phyloP scores from a whole-genome alignment of 2,888 invertebrate genomes.

The Hydropsyche betteni region DNA sequence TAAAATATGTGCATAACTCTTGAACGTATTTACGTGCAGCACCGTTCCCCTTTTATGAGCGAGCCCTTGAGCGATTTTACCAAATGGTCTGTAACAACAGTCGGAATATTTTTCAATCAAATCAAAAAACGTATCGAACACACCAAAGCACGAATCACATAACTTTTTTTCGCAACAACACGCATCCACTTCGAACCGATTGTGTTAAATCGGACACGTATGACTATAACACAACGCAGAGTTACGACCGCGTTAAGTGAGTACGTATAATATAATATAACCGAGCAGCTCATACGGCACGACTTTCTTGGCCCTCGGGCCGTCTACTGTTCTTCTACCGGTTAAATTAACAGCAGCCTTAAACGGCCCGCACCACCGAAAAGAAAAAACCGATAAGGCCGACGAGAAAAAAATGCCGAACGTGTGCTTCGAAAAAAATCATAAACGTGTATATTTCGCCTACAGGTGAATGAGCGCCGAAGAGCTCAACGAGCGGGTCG shows the following conservation, averaged over 20 bases:
- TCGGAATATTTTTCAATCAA: too few relatives aligned
- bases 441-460: constrained; percentile 36
- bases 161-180: too few relatives aligned
- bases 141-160: too few relatives aligned
- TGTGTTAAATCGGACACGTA: constrained; percentile 1
- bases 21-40: neutral
- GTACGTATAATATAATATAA: too few relatives aligned
- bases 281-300: constrained; percentile 41
- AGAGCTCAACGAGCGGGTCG: constrained; percentile 45
- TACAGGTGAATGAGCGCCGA: constrained; percentile 38
- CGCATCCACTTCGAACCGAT: too few relatives aligned
- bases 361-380: constrained; percentile 35
- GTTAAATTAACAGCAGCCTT: constrained; percentile 43
- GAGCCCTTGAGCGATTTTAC: constrained; percentile 16
- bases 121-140: too few relatives aligned
- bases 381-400: constrained; percentile 34
- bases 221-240: neutral
- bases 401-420: neutral
- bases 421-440: constrained; percentile 7
- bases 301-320: constrained; percentile 41
- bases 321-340: constrained; percentile 45
- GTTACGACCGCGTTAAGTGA: too few relatives aligned
- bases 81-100: neutral
- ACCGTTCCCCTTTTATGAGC: constrained; percentile 7
- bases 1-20: neutral